phyloP scores from a whole-genome alignment of 2,888 invertebrate species.

The Andrena bicolor region DNA sequence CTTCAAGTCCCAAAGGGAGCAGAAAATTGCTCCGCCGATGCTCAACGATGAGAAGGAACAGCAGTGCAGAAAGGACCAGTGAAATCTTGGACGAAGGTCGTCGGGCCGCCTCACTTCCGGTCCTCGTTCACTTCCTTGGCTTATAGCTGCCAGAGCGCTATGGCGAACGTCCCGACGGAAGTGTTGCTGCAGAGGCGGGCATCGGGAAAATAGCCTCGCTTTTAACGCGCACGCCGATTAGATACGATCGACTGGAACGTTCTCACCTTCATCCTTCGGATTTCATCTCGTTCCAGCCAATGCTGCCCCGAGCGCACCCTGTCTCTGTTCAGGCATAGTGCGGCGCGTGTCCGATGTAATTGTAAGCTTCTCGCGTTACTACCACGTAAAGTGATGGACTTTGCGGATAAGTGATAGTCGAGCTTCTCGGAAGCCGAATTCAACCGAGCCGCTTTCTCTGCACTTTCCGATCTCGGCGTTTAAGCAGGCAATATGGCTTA shows the following conservation, averaged over 20 bases:
- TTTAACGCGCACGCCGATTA: constrained; percentile 47
- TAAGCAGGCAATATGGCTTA: no score
- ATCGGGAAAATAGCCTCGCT: constrained; percentile 23
- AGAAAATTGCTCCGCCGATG: no score
- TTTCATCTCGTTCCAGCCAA: constrained; percentile 29
- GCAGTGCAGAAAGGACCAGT: not conserved
- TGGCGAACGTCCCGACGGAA: not conserved
- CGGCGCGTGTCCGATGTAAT: constrained; percentile 18
- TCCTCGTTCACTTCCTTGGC: not conserved
- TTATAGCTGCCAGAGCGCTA: not conserved
- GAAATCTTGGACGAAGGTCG: not conserved
- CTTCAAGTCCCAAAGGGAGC: no score
- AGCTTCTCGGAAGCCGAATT: no score
- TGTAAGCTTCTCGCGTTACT: not conserved
- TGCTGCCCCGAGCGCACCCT: not conserved
- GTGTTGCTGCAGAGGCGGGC: not conserved
- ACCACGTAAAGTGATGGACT: not conserved
- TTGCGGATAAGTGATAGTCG: not conserved
- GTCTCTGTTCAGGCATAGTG: not conserved
- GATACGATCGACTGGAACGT: constrained; percentile 47
- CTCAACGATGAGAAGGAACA: not conserved
- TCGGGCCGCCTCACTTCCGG: not conserved
- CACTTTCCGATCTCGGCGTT: no score
- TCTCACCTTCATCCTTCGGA: constrained; percentile 40
- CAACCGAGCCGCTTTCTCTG: no score